Conservation (phyloP, 2,797 vertebrate species). For the Sebastes kiyomatsui region DNA sequence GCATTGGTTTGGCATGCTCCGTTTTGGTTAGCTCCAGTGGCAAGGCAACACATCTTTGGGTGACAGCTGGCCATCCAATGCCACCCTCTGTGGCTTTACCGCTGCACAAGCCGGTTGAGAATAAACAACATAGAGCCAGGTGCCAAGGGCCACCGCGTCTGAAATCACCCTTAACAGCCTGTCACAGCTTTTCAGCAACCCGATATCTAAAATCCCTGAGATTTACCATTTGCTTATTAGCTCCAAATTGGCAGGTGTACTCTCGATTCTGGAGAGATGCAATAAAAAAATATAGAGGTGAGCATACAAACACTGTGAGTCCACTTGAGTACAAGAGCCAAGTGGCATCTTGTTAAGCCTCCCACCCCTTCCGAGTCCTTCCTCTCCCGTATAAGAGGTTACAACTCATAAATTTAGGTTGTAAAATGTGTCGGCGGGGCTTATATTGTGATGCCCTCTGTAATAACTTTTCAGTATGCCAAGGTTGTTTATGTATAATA, state of each 20-base stretch:
- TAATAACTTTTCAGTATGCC: slow-evolving; percentile 54
- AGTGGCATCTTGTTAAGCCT: slow-evolving; percentile 61
- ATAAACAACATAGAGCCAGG: slow-evolving; percentile 4
- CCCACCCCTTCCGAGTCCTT: slow-evolving; percentile 51
- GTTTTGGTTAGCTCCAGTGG: not conserved
- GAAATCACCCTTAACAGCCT: slow-evolving; percentile 33
- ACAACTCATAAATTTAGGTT: slow-evolving; percentile 58
- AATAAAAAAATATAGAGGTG: slow-evolving; percentile 37
- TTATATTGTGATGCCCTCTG: slow-evolving; percentile 55
- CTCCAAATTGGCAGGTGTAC: slow-evolving; percentile 32
- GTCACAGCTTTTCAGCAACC: slow-evolving; percentile 27
- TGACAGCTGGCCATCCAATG: slow-evolving; percentile 17
- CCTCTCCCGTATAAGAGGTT: slow-evolving; percentile 51
- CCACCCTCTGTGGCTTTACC: not conserved
- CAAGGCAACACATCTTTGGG: not conserved
- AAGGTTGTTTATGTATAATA: slow-evolving; percentile 39
- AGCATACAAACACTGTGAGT: slow-evolving; percentile 46
- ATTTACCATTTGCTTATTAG: slow-evolving; percentile 52
- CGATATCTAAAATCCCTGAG: slow-evolving; percentile 16
- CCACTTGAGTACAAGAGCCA: slow-evolving; percentile 44
- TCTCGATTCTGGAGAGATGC: slow-evolving; percentile 24
- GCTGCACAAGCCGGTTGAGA: slow-evolving; percentile 14
- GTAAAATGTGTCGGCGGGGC: slow-evolving; percentile 61
- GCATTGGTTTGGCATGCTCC: not conserved
- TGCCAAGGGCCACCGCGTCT: slow-evolving; percentile 17